phyloP scores from a whole-genome alignment of 1,140 invertebrate species.

The Mesaphorura yosii region DNA sequence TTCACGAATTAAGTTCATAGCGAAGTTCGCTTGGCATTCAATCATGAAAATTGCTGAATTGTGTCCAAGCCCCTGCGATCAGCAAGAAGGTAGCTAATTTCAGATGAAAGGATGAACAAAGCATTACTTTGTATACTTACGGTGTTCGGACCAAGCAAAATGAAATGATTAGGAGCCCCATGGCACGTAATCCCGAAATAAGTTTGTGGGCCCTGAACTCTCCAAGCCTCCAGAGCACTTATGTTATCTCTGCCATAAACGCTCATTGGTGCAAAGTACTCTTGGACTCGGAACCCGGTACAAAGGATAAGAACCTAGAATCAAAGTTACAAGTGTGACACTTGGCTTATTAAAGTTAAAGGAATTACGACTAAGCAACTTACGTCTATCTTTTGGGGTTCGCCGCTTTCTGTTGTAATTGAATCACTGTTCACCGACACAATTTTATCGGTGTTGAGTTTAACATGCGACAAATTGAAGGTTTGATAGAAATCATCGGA shows the following conservation, averaged over 20 bases:
- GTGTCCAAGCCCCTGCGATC: slow-evolving; percentile 9
- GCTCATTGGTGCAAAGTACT: slow-evolving; percentile 15
- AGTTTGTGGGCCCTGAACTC: background rate
- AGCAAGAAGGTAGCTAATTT: background rate
- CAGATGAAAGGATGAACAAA: background rate
- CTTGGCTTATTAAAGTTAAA: too few relatives aligned
- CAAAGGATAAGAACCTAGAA: slow-evolving; percentile 10
- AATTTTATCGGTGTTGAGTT: slow-evolving; percentile 10
- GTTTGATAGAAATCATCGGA: slow-evolving; percentile 11
- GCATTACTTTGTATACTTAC: background rate
- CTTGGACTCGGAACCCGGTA: slow-evolving; percentile 13
- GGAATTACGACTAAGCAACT: background rate
- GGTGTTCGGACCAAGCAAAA: slow-evolving; percentile 9
- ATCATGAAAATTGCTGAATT: slow-evolving; percentile 24
- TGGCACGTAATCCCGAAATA: slow-evolving; percentile 1
- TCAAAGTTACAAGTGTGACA: background rate
- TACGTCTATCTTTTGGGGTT: slow-evolving; percentile 9
- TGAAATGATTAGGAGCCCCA: slow-evolving; percentile 10
- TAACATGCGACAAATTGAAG: slow-evolving; percentile 11
- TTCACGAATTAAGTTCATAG: slow-evolving; percentile 11
- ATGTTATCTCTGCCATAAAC: slow-evolving; percentile 1
- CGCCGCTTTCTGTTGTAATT: slow-evolving; percentile 11
- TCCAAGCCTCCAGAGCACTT: slow-evolving; percentile 12
- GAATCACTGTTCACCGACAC: background rate
- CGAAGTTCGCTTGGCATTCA: slow-evolving; percentile 22